Evolutionary conservation across 2,113 vertebrate genomes (phyloP).

Genomic region (Rafetus swinhoei): DNA sequence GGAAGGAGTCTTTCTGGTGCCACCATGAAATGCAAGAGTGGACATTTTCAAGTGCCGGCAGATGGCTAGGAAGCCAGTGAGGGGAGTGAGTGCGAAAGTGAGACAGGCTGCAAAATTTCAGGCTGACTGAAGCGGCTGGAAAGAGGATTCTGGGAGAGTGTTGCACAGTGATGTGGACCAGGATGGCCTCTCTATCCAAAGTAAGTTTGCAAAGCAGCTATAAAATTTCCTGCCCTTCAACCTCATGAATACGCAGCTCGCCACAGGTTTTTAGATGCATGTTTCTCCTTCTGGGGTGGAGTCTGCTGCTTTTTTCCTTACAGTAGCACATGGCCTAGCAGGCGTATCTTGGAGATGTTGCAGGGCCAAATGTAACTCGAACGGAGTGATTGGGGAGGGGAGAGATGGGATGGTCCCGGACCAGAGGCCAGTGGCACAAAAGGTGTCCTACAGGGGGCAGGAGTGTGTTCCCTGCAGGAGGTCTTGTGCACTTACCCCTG

Average conservation of each 20-base stretch:
- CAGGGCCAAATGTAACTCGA: neutral
- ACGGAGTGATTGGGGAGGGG: neutral
- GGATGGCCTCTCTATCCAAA: neutral
- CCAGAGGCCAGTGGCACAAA: neutral
- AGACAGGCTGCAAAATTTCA: neutral
- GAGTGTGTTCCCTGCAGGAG: neutral
- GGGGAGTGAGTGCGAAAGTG: neutral
- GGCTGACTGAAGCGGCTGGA: neutral
- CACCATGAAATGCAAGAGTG: neutral
- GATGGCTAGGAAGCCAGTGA: neutral
- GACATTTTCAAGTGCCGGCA: neutral
- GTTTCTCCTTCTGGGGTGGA: neutral
- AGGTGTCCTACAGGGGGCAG: neutral
- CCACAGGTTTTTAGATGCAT: neutral
- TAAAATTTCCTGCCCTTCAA: neutral
- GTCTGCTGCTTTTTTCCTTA: neutral
- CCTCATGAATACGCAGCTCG: neutral
- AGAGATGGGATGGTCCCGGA: neutral
- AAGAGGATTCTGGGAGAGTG: neutral
- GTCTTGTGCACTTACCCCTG: neutral
- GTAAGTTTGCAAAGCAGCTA: neutral
- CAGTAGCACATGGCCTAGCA: neutral
- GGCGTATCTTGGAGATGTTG: neutral
- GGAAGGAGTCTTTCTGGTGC: neutral
- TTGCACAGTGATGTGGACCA: neutral